These are phyloP conservation scores for Dendroctonus ponderosae DNA, from an alignment of 1,140 invertebrate genomes.

Conservation along the genomic window DNA sequence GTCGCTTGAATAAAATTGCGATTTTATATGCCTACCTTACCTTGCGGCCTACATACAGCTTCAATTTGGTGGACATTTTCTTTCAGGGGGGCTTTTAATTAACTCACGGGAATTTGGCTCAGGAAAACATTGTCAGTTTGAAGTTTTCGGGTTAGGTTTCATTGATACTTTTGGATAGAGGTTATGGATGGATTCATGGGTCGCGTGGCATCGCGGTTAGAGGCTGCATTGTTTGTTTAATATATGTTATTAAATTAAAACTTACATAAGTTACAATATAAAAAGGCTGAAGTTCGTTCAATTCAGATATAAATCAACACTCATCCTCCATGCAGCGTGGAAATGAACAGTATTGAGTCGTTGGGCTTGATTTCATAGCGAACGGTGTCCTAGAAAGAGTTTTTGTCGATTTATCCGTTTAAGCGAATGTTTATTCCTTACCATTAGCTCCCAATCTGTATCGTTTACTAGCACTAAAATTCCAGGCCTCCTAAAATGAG, in stretches of 20 bases:
- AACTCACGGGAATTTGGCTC: no score
- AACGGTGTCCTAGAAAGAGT: constrained; percentile 35
- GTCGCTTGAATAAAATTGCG: background rate
- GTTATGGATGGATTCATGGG: no score
- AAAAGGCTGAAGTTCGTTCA: no score
- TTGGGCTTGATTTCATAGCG: constrained; percentile 41
- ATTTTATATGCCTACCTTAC: constrained; percentile 31
- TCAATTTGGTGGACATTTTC: constrained; percentile 47
- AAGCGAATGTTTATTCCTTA: constrained; percentile 49
- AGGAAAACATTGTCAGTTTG: no score
- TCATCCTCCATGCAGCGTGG: constrained; percentile 42
- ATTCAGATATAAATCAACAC: no score
- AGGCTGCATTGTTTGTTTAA: no score
- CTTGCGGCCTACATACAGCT: constrained; percentile 48
- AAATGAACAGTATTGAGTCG: constrained; percentile 42
- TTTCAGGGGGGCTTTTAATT: no score
- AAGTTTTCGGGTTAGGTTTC: no score
- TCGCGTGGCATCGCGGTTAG: no score
- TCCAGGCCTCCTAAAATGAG: constrained; percentile 73
- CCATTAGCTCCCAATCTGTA: constrained; percentile 87
- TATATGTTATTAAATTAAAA: no score
- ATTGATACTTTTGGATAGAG: no score
- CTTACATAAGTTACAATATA: no score
- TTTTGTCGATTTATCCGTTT: background rate
- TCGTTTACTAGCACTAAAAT: constrained; percentile 92